Evolutionary conservation across 2,888 invertebrate genomes (phyloP), one percentile per base, ranked within the genome.

Genomic region (Zygothrica quintamaculata): DNA sequence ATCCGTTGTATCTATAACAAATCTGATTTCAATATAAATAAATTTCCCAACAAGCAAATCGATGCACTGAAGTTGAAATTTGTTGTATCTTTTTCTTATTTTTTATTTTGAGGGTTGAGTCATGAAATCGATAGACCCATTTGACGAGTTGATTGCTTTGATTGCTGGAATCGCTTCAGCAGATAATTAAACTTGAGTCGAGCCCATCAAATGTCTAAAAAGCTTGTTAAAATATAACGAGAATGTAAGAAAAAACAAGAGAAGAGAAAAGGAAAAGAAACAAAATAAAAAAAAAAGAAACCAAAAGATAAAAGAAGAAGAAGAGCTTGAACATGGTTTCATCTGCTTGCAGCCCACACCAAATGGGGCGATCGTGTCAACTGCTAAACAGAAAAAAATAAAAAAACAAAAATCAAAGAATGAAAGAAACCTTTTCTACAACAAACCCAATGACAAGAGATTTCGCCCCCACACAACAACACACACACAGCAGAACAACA

Each of bases 221-320:
- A 69, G 74, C 74, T 74, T 74, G 74, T 74, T 76, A 76, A 68
- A 61, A 47, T 43, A 53, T 39, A 56, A 40, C 36, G 36, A 34
- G 5, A 6, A 16, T n/a, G 11, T 7, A 22, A 16, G 25, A 22
- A 58, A 42, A 52, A 52, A 42, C 48, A 52, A 18, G 6, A 44
- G 12, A 37, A 6, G 22, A 37, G 11, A 16, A 2, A 8, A 7
- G 22, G 11, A 16, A 2, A 8, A 7, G 22, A 68, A 61, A 47
- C 39, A 53, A 34, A 56, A 40, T 33, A 36, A 34, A 3, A 6
- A 16, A 12, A 11, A 8, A 22, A 16, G 25, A 22, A 58, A 42
- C 48, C 51, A 42, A 52, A 52, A 18, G 6, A 44, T n/a, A 37
- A 6, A 15, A 37, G 11, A 16, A 22, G 18, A 22, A 2, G 18